Conservation (phyloP, 2,888 invertebrate species). For the Melieria picta region DNA sequence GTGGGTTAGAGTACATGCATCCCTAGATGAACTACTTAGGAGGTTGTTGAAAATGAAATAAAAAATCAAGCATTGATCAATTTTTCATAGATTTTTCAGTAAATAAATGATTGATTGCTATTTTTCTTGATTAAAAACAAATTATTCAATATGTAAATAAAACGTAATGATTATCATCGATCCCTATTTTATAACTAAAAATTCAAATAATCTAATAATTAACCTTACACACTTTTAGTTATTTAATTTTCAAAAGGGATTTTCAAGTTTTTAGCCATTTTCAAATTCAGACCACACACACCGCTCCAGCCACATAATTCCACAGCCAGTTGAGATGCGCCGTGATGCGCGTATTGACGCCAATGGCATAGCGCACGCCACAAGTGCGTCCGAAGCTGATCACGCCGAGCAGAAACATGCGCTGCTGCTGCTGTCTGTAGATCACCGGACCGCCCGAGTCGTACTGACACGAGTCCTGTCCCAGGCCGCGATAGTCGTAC, state of each 20-base stretch:
- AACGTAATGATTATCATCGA: too few species aligned
- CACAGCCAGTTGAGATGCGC: slow-evolving; percentile 70
- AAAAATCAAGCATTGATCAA: background rate
- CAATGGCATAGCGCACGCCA: slow-evolving; percentile 64
- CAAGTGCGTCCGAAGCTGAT: slow-evolving; percentile 70
- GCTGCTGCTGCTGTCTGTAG: slow-evolving; percentile 59
- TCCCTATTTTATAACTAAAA: too few species aligned
- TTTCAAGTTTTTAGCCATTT: background rate
- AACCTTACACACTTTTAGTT: too few species aligned
- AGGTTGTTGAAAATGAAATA: background rate
- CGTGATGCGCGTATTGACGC: slow-evolving; percentile 70
- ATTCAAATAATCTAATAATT: too few species aligned
- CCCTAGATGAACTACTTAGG: too few species aligned
- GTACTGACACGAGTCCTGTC: slow-evolving; percentile 68
- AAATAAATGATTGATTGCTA: background rate
- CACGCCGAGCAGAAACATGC: slow-evolving; percentile 67
- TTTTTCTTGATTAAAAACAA: too few species aligned
- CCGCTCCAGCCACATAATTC: slow-evolving; percentile 50
- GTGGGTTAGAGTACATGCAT: too few species aligned
- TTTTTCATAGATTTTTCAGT: background rate
- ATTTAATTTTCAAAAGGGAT: background rate
- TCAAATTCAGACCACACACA: slow-evolving; percentile 45
- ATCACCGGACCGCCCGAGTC: slow-evolving; percentile 70
- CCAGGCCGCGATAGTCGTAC: slow-evolving; percentile 51
- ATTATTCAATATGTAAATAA: too few species aligned